Evolutionary conservation across 2,113 vertebrate species (phyloP), one percentile per base, ranked within the genome.

Genomic region (Prinia subflava): DNA sequence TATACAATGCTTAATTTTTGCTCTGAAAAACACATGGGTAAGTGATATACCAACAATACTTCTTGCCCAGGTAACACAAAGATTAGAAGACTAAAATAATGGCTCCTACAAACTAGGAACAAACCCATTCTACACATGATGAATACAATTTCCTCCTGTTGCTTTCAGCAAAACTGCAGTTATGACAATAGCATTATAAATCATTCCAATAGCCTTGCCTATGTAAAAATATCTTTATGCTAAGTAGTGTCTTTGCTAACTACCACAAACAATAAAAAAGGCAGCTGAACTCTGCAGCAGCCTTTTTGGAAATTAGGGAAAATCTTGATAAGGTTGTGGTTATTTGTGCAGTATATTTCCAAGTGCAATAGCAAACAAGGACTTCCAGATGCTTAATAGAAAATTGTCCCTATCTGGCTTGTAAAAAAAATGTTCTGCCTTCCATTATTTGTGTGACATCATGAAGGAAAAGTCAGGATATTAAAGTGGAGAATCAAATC

Each of bases 401-500:
- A 70, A 73, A 59, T 60, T 85, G 37, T 49, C 68, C 67, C 73
- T 76, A 84, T 78, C 52, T 86, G 81, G 49, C 52, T 78, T 53
- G 52, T 69, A n/a, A 79, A 90, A 76, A 75, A 91, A 56, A 75
- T 21, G 44, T 24, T 84, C 78, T 94, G 67, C 68, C 62, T 94
- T 86, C 84, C 78, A 77, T 96, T 92, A 95, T 76, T 89, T 7
- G 13, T 80, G 67, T 83, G 79, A 80, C 70, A 84, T 94, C 89
- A 96, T 37, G 50, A 89, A 83, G 56, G 67, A 86, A 88, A 92
- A 91, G 55, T 76, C 75, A 70, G 47, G 87, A 55, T 88, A 87
- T 79, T 85, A 76, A 88, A 85, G 62, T 28, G 44, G 30, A 93
- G 83, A 93, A 96, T 94, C 71, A 80, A 96, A 97, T 92, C 69